Percentiles rank a stretch among this genome's conserved stretches.
Conservation (phyloP, 2,113 vertebrate genomes). For the Ploceus nigricollis region DNA sequence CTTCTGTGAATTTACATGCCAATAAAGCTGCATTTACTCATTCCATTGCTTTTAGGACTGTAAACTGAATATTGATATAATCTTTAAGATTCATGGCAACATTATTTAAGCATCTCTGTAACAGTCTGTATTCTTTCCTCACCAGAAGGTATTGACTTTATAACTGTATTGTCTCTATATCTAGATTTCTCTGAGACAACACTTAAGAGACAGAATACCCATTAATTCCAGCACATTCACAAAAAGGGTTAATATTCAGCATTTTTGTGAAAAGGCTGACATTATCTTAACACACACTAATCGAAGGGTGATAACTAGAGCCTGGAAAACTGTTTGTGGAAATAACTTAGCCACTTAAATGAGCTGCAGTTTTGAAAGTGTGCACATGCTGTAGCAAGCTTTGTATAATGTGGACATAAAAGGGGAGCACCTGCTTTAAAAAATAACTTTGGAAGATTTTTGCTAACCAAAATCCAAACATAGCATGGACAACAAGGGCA, state of each 20-base stretch:
- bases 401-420: not conserved
- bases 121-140: not conserved
- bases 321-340: not conserved
- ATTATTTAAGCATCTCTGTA: not conserved
- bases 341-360: not conserved
- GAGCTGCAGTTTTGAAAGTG: not conserved
- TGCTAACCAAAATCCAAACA: not conserved
- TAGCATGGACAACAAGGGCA: not conserved
- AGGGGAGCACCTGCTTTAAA: not conserved
- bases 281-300: too few relatives aligned
- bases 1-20: not conserved
- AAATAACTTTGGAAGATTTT: not conserved
- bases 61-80: not conserved
- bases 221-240: not conserved
- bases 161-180: not conserved
- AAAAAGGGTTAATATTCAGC: not conserved
- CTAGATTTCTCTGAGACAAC: not conserved
- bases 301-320: not conserved
- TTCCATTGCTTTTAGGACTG: not conserved
- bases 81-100: not conserved
- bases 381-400: rapidly evolving
- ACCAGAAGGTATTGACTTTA: not conserved
- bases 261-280: not conserved
- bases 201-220: not conserved
- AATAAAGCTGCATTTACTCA: not conserved